phyloP scores from a whole-genome alignment of 2,888 invertebrate genomes.

The Cremastobaeus sp. region DNA sequence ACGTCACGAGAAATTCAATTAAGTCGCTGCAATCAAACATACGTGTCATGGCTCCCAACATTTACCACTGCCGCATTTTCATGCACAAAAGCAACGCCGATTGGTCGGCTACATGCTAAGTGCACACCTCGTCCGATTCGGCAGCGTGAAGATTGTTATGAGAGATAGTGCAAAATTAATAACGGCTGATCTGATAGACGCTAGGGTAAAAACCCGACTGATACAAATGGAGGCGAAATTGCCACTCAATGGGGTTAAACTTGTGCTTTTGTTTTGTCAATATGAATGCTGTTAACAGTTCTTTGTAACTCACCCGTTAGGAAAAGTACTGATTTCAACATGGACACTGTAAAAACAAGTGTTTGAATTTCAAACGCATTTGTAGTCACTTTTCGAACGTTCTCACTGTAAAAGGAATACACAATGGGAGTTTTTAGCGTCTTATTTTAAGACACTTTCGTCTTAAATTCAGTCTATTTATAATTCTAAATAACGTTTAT shows the following conservation, averaged over 20 bases:
- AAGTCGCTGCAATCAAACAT: constrained; percentile 26
- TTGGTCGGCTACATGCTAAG: constrained; percentile 59
- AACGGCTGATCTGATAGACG: constrained; percentile 73
- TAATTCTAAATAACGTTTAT: too few relatives aligned
- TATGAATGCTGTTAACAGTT: neutral
- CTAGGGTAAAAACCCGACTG: constrained; percentile 49
- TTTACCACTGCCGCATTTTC: constrained; percentile 29
- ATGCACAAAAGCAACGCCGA: constrained; percentile 36
- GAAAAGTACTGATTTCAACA: too few relatives aligned
- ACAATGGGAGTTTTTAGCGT: too few relatives aligned
- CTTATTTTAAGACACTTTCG: too few relatives aligned
- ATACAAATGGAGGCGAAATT: constrained; percentile 45
- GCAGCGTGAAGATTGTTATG: constrained; percentile 75
- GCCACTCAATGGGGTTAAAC: constrained; percentile 13
- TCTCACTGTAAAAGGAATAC: too few relatives aligned
- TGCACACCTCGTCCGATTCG: constrained; percentile 71
- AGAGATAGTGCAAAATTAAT: constrained; percentile 75
- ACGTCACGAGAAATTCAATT: constrained; percentile 39
- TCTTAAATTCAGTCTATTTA: too few relatives aligned
- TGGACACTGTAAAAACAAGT: too few relatives aligned
- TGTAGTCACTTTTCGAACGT: too few relatives aligned
- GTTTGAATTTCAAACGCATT: too few relatives aligned
- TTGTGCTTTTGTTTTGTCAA: neutral
- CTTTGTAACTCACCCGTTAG: neutral
- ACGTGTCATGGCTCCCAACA: neutral